Percentiles rank a stretch among this genome's conserved stretches.
These are phyloP conservation scores for Telmatochromis brichardi DNA, from an alignment of 2,113 vertebrate genomes.

Conservation along the genomic window DNA sequence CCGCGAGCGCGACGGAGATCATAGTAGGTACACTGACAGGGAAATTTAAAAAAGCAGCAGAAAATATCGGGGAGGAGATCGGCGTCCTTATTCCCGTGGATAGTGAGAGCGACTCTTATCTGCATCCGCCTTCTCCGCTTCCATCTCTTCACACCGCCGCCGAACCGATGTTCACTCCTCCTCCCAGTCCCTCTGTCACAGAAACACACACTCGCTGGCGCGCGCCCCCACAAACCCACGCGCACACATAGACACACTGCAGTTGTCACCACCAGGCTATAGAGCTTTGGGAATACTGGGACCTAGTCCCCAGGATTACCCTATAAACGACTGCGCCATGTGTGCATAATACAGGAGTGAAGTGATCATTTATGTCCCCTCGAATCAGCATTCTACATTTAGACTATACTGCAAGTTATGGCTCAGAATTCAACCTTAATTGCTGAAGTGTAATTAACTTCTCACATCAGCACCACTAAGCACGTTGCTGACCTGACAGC, in stretches of 20 bases:
- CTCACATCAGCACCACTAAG: conserved; percentile 60
- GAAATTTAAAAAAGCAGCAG: not conserved
- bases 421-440: not conserved
- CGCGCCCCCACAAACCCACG: conserved; percentile 6
- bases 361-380: not conserved
- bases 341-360: not conserved
- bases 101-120: conserved; percentile 40
- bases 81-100: conserved; percentile 25
- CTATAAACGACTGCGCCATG: not conserved
- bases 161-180: conserved; percentile 51
- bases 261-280: conserved; percentile 42
- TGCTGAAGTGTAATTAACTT: conserved; percentile 10
- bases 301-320: conserved; percentile 36
- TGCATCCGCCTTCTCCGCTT: conserved; percentile 67
- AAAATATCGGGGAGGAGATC: not conserved
- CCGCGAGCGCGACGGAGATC: conserved; percentile 21
- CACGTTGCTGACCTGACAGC: conserved; percentile 35
- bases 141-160: conserved; percentile 55
- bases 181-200: conserved; percentile 25
- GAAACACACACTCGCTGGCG: not conserved
- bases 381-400: not conserved
- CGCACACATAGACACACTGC: conserved; percentile 26
- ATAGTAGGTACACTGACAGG: not conserved
- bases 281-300: conserved; percentile 27
- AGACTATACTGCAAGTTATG: not conserved